A percentile compares a stretch with the other conserved stretches of the same genome.
Evolutionary conservation across 2,888 invertebrate species (phyloP).

Genomic region (Torymus auratus): DNA sequence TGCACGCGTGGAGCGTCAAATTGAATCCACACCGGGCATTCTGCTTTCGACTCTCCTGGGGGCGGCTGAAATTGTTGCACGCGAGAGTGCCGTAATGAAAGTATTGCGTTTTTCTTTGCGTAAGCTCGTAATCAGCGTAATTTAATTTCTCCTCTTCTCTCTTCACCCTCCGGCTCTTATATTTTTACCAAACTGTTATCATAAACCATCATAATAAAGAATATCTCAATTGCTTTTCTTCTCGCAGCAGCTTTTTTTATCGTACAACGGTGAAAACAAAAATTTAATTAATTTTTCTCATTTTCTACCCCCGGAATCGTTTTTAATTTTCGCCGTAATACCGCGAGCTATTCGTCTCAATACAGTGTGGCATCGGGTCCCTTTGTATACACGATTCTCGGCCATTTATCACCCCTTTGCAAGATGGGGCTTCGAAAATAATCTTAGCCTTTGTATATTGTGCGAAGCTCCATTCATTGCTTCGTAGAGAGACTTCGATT

Average conservation of each 20-base stretch:
- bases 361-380: no score
- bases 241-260: neutral
- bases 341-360: no score
- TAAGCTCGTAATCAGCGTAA: conserved; percentile 12
- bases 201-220: conserved; percentile 3
- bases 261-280: neutral
- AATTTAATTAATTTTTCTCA: no score
- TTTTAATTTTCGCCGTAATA: no score
- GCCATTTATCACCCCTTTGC: no score
- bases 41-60: conserved; percentile 36
- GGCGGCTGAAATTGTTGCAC: conserved; percentile 43
- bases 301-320: no score
- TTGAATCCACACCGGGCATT: conserved; percentile 46
- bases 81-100: conserved; percentile 41
- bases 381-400: no score
- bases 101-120: conserved; percentile 31
- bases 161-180: neutral
- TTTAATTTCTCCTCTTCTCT: conserved; percentile 29
- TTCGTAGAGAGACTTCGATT: no score
- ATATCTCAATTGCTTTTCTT: neutral
- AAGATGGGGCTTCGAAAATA: no score
- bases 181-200: conserved; percentile 26
- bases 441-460: no score
- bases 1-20: conserved; percentile 39
- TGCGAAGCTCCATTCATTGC: no score